These are phyloP conservation scores for Lepidostoma basale DNA, from an alignment of 1,140 invertebrate genomes.

Conservation along the genomic window DNA sequence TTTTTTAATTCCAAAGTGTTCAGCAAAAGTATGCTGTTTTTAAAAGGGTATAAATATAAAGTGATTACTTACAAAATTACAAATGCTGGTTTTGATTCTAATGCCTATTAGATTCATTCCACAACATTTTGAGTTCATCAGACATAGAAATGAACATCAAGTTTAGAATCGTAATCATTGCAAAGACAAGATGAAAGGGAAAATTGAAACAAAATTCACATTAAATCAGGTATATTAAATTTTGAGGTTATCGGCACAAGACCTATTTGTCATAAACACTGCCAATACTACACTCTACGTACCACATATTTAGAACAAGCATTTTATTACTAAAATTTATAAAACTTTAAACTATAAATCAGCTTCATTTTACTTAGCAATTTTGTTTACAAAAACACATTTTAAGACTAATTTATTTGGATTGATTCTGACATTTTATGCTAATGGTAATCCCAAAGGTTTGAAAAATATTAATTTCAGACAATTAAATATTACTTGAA, in stretches of 20 bases:
- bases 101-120: too few species aligned
- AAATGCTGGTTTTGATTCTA: too few species aligned
- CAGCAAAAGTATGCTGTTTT: too few species aligned
- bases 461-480: constrained; percentile 13
- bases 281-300: not conserved
- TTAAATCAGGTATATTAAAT: constrained; percentile 20
- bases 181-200: too few species aligned
- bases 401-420: constrained; percentile 6
- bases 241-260: constrained; percentile 10
- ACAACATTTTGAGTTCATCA: too few species aligned
- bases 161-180: too few species aligned
- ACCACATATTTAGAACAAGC: constrained; percentile 15
- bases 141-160: too few species aligned
- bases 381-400: constrained; percentile 5
- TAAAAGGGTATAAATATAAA: too few species aligned
- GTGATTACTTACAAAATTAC: too few species aligned
- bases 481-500: constrained; percentile 9
- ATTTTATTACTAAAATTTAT: constrained; percentile 20
- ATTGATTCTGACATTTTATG: constrained; percentile 16
- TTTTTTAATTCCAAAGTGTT: too few species aligned
- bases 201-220: not conserved
- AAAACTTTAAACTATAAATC: constrained; percentile 18
- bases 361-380: not conserved
- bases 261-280: constrained; percentile 18
- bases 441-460: not conserved